phyloP scores from a whole-genome alignment of 92 coral and sea anemone species.

The Phymanthus crucifer region DNA sequence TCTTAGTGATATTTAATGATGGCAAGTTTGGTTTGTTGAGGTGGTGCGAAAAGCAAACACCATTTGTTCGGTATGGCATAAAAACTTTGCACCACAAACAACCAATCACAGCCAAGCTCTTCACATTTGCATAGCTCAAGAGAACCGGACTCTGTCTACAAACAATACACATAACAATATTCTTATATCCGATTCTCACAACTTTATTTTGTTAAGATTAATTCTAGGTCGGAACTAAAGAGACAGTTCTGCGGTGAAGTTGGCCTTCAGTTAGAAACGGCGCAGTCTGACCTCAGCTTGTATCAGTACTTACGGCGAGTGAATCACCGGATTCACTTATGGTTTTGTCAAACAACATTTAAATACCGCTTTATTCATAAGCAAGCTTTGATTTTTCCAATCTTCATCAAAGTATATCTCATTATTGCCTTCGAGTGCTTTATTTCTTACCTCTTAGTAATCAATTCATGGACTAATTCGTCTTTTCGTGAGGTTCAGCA shows the following conservation, averaged over 20 bases:
- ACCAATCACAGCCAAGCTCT: neutral
- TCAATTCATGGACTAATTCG: neutral
- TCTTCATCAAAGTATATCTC: neutral
- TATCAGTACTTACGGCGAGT: neutral
- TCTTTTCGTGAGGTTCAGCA: neutral
- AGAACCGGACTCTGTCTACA: slow-evolving; percentile 10
- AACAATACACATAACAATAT: slow-evolving; percentile 2
- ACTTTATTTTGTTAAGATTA: slow-evolving; percentile 5
- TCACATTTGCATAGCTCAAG: slow-evolving; percentile 28
- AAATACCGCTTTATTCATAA: neutral
- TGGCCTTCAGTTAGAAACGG: neutral
- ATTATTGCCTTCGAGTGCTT: neutral
- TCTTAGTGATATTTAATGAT: slow-evolving; percentile 12
- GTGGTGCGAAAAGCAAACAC: slow-evolving; percentile 21
- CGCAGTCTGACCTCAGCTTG: neutral
- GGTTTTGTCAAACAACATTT: slow-evolving; percentile 6
- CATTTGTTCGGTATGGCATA: neutral
- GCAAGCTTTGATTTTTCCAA: neutral
- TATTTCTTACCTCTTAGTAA: neutral
- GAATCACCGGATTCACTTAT: neutral
- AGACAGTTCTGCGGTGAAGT: slow-evolving; percentile 7
- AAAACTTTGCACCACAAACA: neutral
- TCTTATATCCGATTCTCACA: slow-evolving; percentile 10
- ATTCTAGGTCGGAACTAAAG: neutral
- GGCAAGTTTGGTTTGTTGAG: slow-evolving; percentile 10